A percentile compares a stretch with the other conserved stretches of the same genome.
These are phyloP conservation scores for Itoplectis maculator DNA, from an alignment of 2,888 invertebrate genomes.

Conservation along the genomic window DNA sequence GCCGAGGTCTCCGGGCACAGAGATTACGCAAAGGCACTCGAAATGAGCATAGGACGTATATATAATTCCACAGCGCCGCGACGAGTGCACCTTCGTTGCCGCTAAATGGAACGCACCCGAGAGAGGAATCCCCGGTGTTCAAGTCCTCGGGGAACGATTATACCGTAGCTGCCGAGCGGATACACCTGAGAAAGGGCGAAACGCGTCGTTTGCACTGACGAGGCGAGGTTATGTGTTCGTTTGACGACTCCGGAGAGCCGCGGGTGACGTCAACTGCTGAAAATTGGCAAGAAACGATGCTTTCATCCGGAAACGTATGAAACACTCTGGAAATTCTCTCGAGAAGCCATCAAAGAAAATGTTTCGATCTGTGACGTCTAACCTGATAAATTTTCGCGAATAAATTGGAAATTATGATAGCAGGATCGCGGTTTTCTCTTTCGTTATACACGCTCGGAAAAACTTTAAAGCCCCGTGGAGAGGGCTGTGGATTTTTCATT, in stretches of 20 bases:
- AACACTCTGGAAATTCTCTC: too few species aligned
- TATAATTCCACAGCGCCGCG: background rate
- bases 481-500: background rate
- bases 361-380: too few species aligned
- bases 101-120: conserved; percentile 2
- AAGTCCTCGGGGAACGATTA: background rate
- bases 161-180: background rate
- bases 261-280: too few species aligned
- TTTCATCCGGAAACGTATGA: too few species aligned
- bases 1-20: background rate
- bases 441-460: background rate
- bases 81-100: background rate
- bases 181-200: background rate
- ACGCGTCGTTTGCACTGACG: too few species aligned
- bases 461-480: background rate
- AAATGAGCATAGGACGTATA: conserved; percentile 1
- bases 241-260: too few species aligned
- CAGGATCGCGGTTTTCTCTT: background rate
- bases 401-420: background rate
- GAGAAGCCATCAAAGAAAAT: too few species aligned
- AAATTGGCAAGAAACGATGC: too few species aligned
- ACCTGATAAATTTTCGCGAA: background rate
- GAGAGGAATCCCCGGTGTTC: background rate
- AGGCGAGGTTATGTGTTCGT: too few species aligned
- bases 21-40: conserved; percentile 1